Percentiles rank a stretch among this genome's conserved stretches.
Evolutionary conservation across 2,113 vertebrate genomes (phyloP).

Genomic region (Octodon degus): DNA sequence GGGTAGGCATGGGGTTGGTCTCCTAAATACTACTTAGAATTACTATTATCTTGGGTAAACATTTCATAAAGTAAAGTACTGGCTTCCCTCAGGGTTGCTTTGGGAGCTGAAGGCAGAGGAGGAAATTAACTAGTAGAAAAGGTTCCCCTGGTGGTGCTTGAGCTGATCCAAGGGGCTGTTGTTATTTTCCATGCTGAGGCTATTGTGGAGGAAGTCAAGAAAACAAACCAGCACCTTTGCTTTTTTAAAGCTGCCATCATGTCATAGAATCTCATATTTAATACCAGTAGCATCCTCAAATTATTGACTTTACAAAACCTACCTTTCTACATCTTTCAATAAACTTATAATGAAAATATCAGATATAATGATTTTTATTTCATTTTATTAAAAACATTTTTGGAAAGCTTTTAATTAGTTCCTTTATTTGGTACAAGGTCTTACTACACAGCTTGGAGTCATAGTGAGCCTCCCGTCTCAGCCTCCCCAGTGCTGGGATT

Average conservation of each 20-base stretch:
- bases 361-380: conserved; percentile 30
- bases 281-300: conserved; percentile 10
- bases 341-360: neutral
- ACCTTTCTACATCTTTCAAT: conserved; percentile 29
- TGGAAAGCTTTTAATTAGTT: no score
- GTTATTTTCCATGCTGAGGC: conserved; percentile 65
- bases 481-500: no score
- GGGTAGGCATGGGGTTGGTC: neutral
- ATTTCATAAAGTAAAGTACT: conserved; percentile 66
- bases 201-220: conserved; percentile 59
- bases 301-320: neutral
- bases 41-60: neutral
- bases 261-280: conserved; percentile 37
- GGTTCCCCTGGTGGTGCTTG: conserved; percentile 49
- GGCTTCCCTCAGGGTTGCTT: conserved; percentile 36
- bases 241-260: neutral
- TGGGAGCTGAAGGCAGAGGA: conserved; percentile 60
- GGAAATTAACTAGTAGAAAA: conserved; percentile 71
- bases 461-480: no score
- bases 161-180: conserved; percentile 39
- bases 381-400: neutral
- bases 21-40: conserved; percentile 46
- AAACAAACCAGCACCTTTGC: neutral
- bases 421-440: no score
- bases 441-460: no score